phyloP scores from a whole-genome alignment of 1,140 invertebrate species.

The Pomacea maculata region DNA sequence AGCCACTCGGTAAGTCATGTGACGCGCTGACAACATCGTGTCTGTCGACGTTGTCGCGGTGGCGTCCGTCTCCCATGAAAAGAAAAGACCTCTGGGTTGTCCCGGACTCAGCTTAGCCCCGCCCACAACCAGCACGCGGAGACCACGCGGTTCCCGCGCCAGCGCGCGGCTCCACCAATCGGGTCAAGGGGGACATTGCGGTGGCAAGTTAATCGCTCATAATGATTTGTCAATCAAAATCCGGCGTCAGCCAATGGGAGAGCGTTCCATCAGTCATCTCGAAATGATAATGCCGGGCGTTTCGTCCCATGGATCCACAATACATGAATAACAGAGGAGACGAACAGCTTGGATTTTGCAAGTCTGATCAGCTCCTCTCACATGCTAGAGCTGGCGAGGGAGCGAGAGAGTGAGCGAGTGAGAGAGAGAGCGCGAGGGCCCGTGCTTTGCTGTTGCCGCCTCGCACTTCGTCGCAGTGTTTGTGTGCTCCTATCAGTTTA shows the following conservation, averaged over 20 bases:
- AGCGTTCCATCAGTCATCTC: constrained; percentile 36
- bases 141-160: constrained; percentile 14
- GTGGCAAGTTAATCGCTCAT: constrained; percentile 46
- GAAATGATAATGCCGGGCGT: constrained; percentile 41
- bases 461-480: not conserved
- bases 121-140: constrained; percentile 1
- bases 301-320: constrained; percentile 37
- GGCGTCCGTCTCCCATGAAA: not conserved
- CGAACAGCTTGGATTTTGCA: constrained; percentile 46
- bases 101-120: not conserved
- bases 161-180: constrained; percentile 34
- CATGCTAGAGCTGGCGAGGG: constrained; percentile 9
- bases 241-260: constrained; percentile 37
- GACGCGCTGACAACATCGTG: no score
- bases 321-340: constrained; percentile 52
- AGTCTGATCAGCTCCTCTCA: constrained; percentile 43
- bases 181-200: constrained; percentile 12
- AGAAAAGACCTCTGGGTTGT: not conserved
- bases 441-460: not conserved
- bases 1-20: no score
- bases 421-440: constrained; percentile 12
- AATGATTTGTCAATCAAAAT: constrained; percentile 51
- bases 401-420: constrained; percentile 17
- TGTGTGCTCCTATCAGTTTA: no score
- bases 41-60: not conserved